Conservation (phyloP, 2,797 vertebrate species). For the Cossypha polioptera region DNA sequence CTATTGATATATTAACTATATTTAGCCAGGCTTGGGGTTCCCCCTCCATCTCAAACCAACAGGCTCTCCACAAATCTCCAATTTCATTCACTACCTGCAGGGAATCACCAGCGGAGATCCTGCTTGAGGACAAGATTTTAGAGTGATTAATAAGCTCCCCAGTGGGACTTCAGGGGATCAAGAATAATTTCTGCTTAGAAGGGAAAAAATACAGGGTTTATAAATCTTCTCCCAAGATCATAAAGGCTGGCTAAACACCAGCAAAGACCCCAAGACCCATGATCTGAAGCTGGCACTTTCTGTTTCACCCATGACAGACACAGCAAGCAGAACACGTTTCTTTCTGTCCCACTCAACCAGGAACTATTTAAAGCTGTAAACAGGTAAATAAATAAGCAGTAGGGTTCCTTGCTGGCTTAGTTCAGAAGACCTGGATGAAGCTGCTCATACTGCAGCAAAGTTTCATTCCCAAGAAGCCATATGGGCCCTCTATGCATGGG, state of each 20-base stretch:
- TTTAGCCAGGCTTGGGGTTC: neutral
- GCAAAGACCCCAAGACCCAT: neutral
- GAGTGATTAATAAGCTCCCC: neutral
- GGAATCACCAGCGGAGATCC: neutral
- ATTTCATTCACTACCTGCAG: neutral
- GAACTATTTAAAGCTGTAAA: neutral
- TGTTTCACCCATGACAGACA: neutral
- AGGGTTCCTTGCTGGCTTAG: neutral
- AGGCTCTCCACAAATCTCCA: neutral
- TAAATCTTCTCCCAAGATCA: neutral
- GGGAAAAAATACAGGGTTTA: neutral
- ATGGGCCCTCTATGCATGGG: accelerated
- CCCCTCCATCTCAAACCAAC: neutral
- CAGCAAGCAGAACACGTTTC: neutral
- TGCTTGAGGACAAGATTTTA: neutral
- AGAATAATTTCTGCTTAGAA: neutral
- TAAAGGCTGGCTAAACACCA: neutral
- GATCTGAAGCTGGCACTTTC: neutral
- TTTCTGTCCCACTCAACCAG: neutral
- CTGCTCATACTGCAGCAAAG: accelerated
- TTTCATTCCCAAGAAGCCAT: neutral
- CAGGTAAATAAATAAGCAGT: conserved; percentile 34
- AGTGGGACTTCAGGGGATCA: neutral
- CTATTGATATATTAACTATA: neutral
- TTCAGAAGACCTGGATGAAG: neutral